Evolutionary conservation across 1,140 invertebrate genomes (phyloP), one percentile per base, ranked within the genome.

Genomic region (Mesaphorura yosii): DNA sequence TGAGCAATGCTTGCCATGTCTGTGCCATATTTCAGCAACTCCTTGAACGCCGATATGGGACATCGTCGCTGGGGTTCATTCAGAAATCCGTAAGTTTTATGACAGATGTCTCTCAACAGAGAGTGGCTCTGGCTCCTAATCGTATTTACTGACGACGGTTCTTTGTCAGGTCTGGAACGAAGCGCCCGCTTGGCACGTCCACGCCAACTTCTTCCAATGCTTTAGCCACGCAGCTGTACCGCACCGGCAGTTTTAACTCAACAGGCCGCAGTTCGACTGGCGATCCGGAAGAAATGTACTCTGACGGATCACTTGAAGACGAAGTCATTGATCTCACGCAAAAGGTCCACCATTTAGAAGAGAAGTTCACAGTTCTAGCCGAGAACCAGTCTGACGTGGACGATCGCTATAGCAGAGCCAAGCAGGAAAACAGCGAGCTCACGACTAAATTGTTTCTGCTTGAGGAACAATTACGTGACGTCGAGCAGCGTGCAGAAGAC

Each of bases 201-300:
- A 28, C 55, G 12, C 51, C 57, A 3, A 51, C 51, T 19, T 52
- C 56, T 19, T 62, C 57, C 10, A 66, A 64, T 20, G 64, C 66
- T 14, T 53, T 67, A 38, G 63, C 59, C 12, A 66, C 64, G 38
- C 86, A 89, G 73, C 76, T 90, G 53, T 89, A 89, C 71, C 78
- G 86, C 60, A 88, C 85, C 66, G 86, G 85, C 63, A 88, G 84
- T 70, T 88, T 89, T 69, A 88, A 89, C 72, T 88, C 85, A 58
- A 87, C 85, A 23, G 86, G 85, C 44, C 79, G 86, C 66, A 88
- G 86, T 64, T 89, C 86, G 45, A 86, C 81, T 64, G 86, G 86
- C 66, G 87, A 89, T 72, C 81, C 81, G 25, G 88, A 90, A 74
- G 87, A 91, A 72, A 88, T 90, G 78, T 88, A 87, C 72, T 88